phyloP scores from a whole-genome alignment of 2,113 vertebrate genomes.

The Salminus brasiliensis region DNA sequence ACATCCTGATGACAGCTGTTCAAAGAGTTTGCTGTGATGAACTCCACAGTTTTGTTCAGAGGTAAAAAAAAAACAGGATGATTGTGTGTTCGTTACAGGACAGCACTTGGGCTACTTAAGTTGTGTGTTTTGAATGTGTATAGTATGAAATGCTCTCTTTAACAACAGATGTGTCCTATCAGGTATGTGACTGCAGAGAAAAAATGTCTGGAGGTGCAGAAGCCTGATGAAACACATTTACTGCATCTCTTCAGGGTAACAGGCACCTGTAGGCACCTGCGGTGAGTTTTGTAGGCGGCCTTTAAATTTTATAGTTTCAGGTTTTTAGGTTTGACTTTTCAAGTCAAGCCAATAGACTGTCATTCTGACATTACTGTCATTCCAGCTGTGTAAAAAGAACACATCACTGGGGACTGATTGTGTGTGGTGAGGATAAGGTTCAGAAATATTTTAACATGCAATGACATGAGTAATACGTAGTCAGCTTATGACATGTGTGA shows the following conservation, averaged over 20 bases:
- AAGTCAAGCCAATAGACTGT: too few relatives aligned
- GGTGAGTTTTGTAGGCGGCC: slow-evolving; percentile 48
- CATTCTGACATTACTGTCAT: too few relatives aligned
- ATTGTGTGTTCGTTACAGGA: neutral
- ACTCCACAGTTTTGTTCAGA: slow-evolving; percentile 57
- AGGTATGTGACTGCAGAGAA: slow-evolving; percentile 57
- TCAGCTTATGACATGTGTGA: too few relatives aligned
- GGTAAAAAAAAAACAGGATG: too few relatives aligned
- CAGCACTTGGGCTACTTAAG: neutral
- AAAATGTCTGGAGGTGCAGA: neutral
- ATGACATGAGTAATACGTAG: too few relatives aligned
- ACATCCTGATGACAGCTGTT: neutral
- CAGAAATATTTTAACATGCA: too few relatives aligned
- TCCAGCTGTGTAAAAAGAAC: too few relatives aligned
- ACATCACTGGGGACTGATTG: too few relatives aligned
- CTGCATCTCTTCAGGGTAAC: slow-evolving; percentile 55
- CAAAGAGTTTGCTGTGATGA: slow-evolving; percentile 56
- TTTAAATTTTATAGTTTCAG: neutral
- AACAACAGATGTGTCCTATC: neutral
- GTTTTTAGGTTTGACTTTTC: too few relatives aligned
- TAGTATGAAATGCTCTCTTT: neutral
- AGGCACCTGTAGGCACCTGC: slow-evolving; percentile 60
- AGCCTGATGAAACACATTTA: neutral
- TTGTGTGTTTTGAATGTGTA: neutral
- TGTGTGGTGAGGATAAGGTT: too few relatives aligned